Evolutionary conservation across 2,888 invertebrate genomes (phyloP).

Genomic region (Drosophila nr. perissopoda): DNA sequence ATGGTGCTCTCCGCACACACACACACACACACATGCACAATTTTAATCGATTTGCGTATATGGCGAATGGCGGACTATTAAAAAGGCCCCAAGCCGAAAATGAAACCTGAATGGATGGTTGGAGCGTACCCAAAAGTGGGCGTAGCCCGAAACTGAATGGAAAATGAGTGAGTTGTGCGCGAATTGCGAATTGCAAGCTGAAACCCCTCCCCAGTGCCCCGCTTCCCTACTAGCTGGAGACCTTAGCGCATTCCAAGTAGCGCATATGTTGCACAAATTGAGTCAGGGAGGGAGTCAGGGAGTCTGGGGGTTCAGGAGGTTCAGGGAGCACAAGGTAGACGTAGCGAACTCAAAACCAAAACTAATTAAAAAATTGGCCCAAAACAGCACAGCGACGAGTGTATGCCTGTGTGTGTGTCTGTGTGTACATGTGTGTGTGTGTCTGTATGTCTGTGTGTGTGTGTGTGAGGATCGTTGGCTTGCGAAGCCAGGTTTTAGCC

Average conservation of each 20-base stretch:
- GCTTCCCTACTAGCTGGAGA: not conserved
- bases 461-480: constrained; percentile 34
- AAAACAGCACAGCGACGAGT: constrained; percentile 65
- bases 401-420: constrained; percentile 3
- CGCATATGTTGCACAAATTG: constrained; percentile 75
- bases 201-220: not conserved
- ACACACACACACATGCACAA: constrained; percentile 52
- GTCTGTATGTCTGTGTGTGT: constrained; percentile 1
- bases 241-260: constrained; percentile 74
- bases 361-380: constrained; percentile 84
- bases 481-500: constrained; percentile 74
- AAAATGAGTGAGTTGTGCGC: constrained; percentile 81
- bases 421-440: not conserved
- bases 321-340: constrained; percentile 32
- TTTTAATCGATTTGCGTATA: constrained; percentile 85
- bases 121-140: constrained; percentile 82
- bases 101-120: constrained; percentile 61
- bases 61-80: constrained; percentile 75
- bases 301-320: constrained; percentile 32
- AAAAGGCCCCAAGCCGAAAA: constrained; percentile 75
- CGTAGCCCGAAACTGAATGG: constrained; percentile 83
- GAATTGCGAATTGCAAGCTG: constrained; percentile 59
- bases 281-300: constrained; percentile 30
- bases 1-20: constrained; percentile 8
- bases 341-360: constrained; percentile 79